Conservation (phyloP, 1,140 invertebrate genomes). For the Penaeus japonicus region DNA sequence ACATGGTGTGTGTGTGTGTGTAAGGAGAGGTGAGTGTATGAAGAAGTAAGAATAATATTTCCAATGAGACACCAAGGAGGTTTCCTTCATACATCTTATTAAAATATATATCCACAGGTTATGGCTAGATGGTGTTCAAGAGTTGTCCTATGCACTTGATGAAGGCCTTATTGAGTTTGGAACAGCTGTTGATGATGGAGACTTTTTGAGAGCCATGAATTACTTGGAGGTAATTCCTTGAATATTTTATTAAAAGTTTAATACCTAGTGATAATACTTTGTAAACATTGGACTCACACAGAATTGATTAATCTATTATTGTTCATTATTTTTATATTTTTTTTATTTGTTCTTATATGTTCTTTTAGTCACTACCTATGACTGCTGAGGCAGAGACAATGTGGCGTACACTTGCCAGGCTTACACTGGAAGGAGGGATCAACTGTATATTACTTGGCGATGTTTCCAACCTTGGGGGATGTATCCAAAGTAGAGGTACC, state of each 20-base stretch:
- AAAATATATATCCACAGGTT: constrained; percentile 66
- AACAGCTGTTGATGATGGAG: constrained; percentile 94
- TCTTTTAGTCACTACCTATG: constrained; percentile 47
- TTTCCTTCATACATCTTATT: not conserved
- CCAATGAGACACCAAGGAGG: not conserved
- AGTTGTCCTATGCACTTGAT: constrained; percentile 77
- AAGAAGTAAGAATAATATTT: too few species aligned
- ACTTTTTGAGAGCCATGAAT: constrained; percentile 85
- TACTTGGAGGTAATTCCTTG: constrained; percentile 79
- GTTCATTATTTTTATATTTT: not conserved
- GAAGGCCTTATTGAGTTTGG: constrained; percentile 92
- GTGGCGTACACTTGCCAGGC: constrained; percentile 92
- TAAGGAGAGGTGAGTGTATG: too few species aligned
- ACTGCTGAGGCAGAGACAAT: constrained; percentile 85
- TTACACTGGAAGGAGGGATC: constrained; percentile 73
- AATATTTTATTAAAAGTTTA: not conserved
- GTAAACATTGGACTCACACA: not conserved
- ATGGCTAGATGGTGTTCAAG: constrained; percentile 75
- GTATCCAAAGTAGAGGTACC: constrained; percentile 82
- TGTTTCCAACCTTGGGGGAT: constrained; percentile 91
- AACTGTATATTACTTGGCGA: constrained; percentile 80
- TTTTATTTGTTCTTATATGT: not conserved
- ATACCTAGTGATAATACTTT: not conserved
- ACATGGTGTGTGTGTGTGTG: too few species aligned
- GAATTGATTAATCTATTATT: not conserved